phyloP scores from a whole-genome alignment of 30 jellyfish, hydroid and myxozoan genomes.

The Aurelia aurita complex sp. Pacific region DNA sequence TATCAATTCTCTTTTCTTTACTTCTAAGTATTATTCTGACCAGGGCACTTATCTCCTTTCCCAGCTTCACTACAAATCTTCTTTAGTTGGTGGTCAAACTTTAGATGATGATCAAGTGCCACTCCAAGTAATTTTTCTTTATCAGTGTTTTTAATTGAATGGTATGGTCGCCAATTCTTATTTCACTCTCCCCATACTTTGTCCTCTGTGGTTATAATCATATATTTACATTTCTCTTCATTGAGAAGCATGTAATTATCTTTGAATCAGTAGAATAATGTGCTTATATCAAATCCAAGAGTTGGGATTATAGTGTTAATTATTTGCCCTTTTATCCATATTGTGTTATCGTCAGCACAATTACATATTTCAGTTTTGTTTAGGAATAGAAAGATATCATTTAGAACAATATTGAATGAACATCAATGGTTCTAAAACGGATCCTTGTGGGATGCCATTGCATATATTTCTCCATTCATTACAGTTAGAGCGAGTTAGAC shows the following conservation, averaged over 20 bases:
- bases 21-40: slow-evolving; percentile 27
- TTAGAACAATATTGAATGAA: too few species aligned
- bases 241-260: too few species aligned
- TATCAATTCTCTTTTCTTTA: slow-evolving; percentile 12
- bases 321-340: background rate
- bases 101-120: slow-evolving; percentile 16
- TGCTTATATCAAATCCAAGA: too few species aligned
- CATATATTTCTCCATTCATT: too few species aligned
- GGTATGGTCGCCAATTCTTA: background rate
- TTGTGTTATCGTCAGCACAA: slow-evolving; percentile 55
- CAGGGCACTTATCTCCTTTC: slow-evolving; percentile 12
- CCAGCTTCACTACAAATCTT: slow-evolving; percentile 29
- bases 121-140: background rate
- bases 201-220: background rate
- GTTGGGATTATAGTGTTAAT: background rate
- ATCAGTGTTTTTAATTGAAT: slow-evolving; percentile 19
- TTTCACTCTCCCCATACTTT: slow-evolving; percentile 13
- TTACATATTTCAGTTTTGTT: background rate
- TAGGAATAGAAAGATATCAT: background rate
- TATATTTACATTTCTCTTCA: too few species aligned
- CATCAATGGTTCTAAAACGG: too few species aligned
- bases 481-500: too few species aligned
- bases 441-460: too few species aligned
- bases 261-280: too few species aligned
- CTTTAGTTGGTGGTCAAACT: slow-evolving; percentile 23